Evolutionary conservation across 2,888 invertebrate genomes (phyloP).

Genomic region (Tubulanus polymorphus): DNA sequence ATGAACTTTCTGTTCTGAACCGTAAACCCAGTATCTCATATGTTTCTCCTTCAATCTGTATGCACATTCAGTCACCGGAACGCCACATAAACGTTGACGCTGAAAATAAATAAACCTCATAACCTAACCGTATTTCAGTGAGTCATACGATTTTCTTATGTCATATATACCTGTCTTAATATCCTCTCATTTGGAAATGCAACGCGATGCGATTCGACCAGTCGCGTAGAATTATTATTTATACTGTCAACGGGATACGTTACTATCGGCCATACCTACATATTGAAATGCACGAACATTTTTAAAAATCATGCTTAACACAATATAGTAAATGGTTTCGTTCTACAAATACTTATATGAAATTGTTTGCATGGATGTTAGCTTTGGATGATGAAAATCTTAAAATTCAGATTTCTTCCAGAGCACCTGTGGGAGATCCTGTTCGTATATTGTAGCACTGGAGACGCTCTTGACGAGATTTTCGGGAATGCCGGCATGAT

Average conservation of each 20-base stretch:
- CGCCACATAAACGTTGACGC: conserved; percentile 32
- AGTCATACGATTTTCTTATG: too few species aligned
- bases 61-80: conserved; percentile 35
- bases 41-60: conserved; percentile 28
- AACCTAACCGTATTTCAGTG: too few species aligned
- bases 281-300: too few species aligned
- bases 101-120: too few species aligned
- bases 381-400: too few species aligned
- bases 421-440: neutral
- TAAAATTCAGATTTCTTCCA: too few species aligned
- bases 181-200: conserved; percentile 19
- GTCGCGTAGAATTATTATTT: conserved; percentile 27
- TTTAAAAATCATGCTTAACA: too few species aligned
- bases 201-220: conserved; percentile 27
- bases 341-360: too few species aligned
- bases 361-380: too few species aligned
- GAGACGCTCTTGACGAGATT: neutral
- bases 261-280: conserved; percentile 35
- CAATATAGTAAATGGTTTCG: too few species aligned
- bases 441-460: neutral
- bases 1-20: conserved; percentile 30
- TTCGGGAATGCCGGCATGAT: neutral
- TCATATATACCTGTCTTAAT: conserved; percentile 28
- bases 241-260: conserved; percentile 31
- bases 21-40: conserved; percentile 36